phyloP scores from a whole-genome alignment of 92 coral and sea anemone species.

The Galaxea fascicularis region DNA sequence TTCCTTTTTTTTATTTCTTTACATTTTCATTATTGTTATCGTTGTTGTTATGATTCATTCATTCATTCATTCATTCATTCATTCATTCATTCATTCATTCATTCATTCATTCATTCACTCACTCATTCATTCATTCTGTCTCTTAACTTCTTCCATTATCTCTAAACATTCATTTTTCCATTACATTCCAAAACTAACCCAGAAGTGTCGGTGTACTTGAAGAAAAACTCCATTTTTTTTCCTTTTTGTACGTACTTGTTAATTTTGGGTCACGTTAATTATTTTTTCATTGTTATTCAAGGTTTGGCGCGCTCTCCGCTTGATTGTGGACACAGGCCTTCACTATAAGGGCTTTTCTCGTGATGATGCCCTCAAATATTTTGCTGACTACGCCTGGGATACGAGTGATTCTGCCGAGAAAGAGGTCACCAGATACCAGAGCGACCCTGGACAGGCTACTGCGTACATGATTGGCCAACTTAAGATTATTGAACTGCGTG shows the following conservation, averaged over 20 bases:
- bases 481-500: slow-evolving; percentile 76
- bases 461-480: slow-evolving; percentile 97
- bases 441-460: slow-evolving; percentile 94
- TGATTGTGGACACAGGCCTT: slow-evolving; percentile 91
- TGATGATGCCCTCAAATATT: slow-evolving; percentile 68
- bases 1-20: too few species aligned
- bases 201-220: too few species aligned
- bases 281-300: not conserved
- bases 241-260: not conserved
- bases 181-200: too few species aligned
- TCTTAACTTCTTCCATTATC: too few species aligned
- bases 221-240: too few species aligned
- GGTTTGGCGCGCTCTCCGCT: slow-evolving; percentile 95
- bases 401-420: slow-evolving; percentile 83
- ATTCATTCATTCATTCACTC: too few species aligned
- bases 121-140: too few species aligned
- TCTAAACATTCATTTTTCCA: too few species aligned
- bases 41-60: too few species aligned
- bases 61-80: too few species aligned
- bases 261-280: not conserved
- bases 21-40: too few species aligned
- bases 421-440: slow-evolving; percentile 93
- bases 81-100: too few species aligned
- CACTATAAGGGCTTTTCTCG: slow-evolving; percentile 78
- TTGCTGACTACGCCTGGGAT: slow-evolving; percentile 96